Percentiles rank a stretch among this genome's conserved stretches.
phyloP scores from a whole-genome alignment of 2,888 invertebrate genomes.

The Atethmia centrago region DNA sequence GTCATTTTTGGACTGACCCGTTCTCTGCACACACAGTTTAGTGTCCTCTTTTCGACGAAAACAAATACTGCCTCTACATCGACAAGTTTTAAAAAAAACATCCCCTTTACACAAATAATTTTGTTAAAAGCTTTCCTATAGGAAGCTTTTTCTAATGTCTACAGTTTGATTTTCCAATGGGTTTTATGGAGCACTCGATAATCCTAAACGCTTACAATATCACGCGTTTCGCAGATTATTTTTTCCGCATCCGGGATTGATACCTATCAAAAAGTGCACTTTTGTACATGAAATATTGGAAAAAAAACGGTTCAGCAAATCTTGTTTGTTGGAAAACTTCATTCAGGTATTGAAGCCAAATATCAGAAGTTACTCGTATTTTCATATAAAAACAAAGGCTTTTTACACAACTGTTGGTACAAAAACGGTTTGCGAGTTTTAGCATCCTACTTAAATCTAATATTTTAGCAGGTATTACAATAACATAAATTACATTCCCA shows the following conservation, averaged over 20 bases:
- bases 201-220: constrained; percentile 54
- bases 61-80: constrained; percentile 34
- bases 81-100: constrained; percentile 22
- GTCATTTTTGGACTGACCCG: constrained; percentile 18
- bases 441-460: not conserved
- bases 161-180: constrained; percentile 50
- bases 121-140: constrained; percentile 52
- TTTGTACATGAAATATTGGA: constrained; percentile 21
- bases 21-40: constrained; percentile 13
- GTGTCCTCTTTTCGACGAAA: constrained; percentile 7
- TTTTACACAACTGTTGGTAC: not conserved
- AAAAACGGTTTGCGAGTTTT: not conserved
- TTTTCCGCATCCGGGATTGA: constrained; percentile 44
- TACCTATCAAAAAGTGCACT: constrained; percentile 43
- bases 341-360: constrained; percentile 18
- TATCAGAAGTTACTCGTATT: not conserved
- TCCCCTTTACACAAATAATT: constrained; percentile 46
- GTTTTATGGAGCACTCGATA: constrained; percentile 48
- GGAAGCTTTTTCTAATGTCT: constrained; percentile 32
- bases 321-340: constrained; percentile 1
- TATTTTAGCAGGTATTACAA: constrained; percentile 11
- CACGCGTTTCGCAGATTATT: constrained; percentile 46
- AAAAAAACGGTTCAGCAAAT: constrained; percentile 17
- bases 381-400: not conserved
- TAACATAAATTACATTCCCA: constrained; percentile 26